Conservation (phyloP, 1,140 invertebrate species). For the Dysdera silvatica region DNA sequence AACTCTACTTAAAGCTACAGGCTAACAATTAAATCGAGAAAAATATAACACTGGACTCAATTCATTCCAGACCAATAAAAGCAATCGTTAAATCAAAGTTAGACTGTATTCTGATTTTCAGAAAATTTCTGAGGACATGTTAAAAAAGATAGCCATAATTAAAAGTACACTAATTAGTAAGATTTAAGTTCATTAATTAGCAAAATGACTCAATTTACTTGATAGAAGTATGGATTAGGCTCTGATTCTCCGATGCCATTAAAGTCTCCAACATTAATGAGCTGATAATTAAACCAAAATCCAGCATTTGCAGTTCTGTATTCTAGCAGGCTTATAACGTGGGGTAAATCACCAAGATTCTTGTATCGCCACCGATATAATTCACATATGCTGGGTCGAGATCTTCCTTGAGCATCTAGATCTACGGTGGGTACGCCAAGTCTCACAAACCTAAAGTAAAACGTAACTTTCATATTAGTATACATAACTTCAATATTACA, state of each 20-base stretch:
- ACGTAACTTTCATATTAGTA: no score
- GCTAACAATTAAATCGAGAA: no score
- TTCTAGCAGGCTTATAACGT: slow-evolving; percentile 72
- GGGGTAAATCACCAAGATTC: slow-evolving; percentile 80
- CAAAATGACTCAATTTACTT: slow-evolving; percentile 58
- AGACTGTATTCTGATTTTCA: no score
- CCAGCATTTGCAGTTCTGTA: slow-evolving; percentile 83
- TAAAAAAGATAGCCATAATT: no score
- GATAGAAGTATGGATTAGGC: slow-evolving; percentile 97
- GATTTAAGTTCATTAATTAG: no score
- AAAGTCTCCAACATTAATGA: slow-evolving; percentile 94
- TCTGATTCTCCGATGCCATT: slow-evolving; percentile 95
- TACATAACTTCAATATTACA: no score
- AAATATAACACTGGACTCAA: no score
- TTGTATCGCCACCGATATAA: slow-evolving; percentile 98
- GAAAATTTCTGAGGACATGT: no score
- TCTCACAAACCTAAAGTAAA: slow-evolving; percentile 60
- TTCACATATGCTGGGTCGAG: slow-evolving; percentile 81
- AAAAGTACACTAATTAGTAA: no score
- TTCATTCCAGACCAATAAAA: no score
- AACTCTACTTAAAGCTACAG: no score
- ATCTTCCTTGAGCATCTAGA: slow-evolving; percentile 93
- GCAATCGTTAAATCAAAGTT: no score
- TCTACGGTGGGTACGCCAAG: slow-evolving; percentile 94
- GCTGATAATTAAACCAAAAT: slow-evolving; percentile 86